These are phyloP conservation scores for Chelon labrosus DNA, from an alignment of 2,797 vertebrate genomes.

Conservation along the genomic window DNA sequence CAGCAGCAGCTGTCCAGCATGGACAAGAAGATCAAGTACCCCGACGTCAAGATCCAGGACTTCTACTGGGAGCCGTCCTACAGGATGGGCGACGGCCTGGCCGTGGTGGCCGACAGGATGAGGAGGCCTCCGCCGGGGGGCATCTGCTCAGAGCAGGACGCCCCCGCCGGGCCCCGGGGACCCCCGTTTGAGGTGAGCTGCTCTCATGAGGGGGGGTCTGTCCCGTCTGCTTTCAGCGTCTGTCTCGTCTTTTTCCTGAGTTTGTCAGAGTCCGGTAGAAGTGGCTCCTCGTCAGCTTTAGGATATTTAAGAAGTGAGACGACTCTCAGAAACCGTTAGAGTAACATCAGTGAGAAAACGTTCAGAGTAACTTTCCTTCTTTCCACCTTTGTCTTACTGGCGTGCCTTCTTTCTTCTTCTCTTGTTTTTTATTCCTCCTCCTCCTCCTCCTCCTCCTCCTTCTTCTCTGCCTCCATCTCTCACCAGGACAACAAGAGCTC, in stretches of 20 bases:
- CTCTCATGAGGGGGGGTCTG: not conserved
- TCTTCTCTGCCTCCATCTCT: constrained; percentile 50
- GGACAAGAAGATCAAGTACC: constrained; percentile 97
- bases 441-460: constrained; percentile 38
- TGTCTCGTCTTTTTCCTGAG: not conserved
- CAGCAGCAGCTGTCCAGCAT: constrained; percentile 70
- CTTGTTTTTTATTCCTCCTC: constrained; percentile 19
- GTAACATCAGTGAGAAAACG: too few species aligned
- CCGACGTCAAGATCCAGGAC: constrained; percentile 93
- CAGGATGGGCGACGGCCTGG: constrained; percentile 87
- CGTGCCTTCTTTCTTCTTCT: constrained; percentile 55
- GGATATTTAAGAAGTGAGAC: too few species aligned
- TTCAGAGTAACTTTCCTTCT: constrained; percentile 40
- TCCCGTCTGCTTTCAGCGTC: constrained; percentile 22
- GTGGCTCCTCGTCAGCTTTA: too few species aligned
- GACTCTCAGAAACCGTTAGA: too few species aligned
- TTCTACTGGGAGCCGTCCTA: constrained; percentile 95
- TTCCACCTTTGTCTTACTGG: constrained; percentile 46
- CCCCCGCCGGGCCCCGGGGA: constrained; percentile 78
- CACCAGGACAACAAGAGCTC: constrained; percentile 97
- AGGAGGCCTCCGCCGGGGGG: constrained; percentile 89
- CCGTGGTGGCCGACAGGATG: constrained; percentile 85
- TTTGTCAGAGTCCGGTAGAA: not conserved
- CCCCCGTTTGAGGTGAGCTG: constrained; percentile 90
- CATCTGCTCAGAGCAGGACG: constrained; percentile 91